phyloP scores from a whole-genome alignment of 2,797 vertebrate species.

The Limosa lapponica region DNA sequence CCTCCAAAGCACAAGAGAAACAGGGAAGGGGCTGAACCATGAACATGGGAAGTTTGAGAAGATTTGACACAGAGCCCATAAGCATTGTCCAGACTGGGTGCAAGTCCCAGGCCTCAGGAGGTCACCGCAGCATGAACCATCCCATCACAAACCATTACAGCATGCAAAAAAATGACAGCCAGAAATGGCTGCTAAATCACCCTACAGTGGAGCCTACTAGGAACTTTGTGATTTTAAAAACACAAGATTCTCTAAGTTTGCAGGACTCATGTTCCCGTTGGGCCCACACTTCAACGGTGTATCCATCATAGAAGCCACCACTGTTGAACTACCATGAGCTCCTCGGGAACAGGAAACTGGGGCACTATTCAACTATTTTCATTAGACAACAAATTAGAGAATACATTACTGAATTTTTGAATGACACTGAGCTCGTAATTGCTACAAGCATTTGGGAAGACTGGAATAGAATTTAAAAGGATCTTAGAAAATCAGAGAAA shows the following conservation, averaged over 20 bases:
- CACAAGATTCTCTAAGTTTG: neutral
- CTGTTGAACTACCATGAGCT: neutral
- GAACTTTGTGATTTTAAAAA: neutral
- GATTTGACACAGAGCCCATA: neutral
- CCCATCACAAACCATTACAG: neutral
- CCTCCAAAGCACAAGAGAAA: neutral
- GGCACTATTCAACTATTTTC: neutral
- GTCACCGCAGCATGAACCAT: neutral
- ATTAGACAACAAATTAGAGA: neutral
- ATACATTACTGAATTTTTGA: neutral
- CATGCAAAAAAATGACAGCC: neutral
- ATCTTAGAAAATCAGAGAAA: neutral
- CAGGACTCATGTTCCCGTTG: neutral
- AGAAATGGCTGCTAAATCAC: neutral
- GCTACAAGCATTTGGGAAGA: neutral
- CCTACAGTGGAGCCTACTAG: neutral
- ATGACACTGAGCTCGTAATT: neutral
- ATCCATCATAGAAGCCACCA: neutral
- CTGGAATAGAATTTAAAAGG: neutral
- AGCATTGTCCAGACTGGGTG: neutral
- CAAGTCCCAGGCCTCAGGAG: neutral
- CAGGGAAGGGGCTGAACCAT: neutral
- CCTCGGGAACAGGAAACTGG: neutral
- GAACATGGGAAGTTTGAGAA: neutral
- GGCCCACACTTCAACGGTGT: neutral